These are phyloP conservation scores for Vulpes ferrilata DNA, from an alignment of 2,113 vertebrate species.

Conservation along the genomic window DNA sequence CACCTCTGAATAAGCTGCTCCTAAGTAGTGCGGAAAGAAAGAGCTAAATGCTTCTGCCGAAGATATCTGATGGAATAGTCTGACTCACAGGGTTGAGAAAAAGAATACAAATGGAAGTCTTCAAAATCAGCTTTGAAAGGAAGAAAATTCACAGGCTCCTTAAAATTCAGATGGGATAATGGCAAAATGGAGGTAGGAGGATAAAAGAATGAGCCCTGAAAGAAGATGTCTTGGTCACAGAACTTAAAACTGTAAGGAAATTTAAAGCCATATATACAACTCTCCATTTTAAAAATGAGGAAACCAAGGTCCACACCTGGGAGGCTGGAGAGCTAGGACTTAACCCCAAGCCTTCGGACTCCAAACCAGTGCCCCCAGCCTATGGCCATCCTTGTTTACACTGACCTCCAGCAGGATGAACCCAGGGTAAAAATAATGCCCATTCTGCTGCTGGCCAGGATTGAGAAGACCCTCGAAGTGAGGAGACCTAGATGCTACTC, in stretches of 20 bases:
- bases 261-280: background rate
- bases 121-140: slow-evolving; percentile 22
- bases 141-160: slow-evolving; percentile 39
- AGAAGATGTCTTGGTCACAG: background rate
- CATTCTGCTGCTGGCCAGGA: background rate
- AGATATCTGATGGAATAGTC: background rate
- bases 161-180: background rate
- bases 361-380: background rate
- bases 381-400: background rate
- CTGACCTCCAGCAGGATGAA: background rate
- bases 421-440: background rate
- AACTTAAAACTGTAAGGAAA: background rate
- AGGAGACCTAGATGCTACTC: background rate
- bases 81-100: slow-evolving; percentile 4
- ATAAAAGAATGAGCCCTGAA: background rate
- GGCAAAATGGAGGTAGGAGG: background rate
- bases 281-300: background rate
- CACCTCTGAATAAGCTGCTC: background rate
- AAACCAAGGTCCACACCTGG: background rate
- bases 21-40: background rate
- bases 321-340: background rate
- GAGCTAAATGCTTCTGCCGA: background rate
- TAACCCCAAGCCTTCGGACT: background rate
- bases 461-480: background rate
- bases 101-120: slow-evolving; percentile 19